Base-by-base conservation (phyloP, 2,888 invertebrate species). In the Drosophila austrosaltans region DNA sequence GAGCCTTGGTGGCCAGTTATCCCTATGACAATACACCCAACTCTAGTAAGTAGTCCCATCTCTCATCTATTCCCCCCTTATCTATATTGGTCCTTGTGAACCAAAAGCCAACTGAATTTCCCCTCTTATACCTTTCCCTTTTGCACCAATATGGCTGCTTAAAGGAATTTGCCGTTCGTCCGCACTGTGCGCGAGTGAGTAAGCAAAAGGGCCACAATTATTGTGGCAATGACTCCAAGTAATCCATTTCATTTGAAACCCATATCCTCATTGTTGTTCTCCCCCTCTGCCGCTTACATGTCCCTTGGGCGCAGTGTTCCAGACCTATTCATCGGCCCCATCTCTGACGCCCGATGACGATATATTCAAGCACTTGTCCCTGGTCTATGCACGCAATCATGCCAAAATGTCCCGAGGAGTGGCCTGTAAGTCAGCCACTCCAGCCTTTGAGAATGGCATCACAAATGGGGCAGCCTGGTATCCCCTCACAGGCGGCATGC, bases 381-480 rank as follows among this genome's bases (percentile, higher is more conserved):
- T 96, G 78, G 95, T 95, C 2, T 98, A 98, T 93, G 96, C 98
- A 36, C 95, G 95, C 79, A 96, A 96, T 91, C 98, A 98, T 92
- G 96, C 95, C 40, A 96, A 96, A 90, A 98, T 98, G 98, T 95
- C 96, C 66, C 94, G 95, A 40, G 97, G 97, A 6, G 95, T 96
- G 4, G 96, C 97, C 4, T 97, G 97, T 93, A 96, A 96, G 90
- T 94, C 95, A 8, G 95, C 96, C 7, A 94, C 94, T 57, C 95
- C 95, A 5, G 94, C 95, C 56, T 98, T 98, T 92, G 95, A 95
- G 89, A 95, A 97, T 91, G 98, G 98, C 8, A 98, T 98, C 80
- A 98, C 98, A 2, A 98, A 98, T 89, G 98, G 98, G 3, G 98
- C 98, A 0, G 96, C 96, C 65, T 98, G 98, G 98, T 98, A 98